These are phyloP conservation scores for Phalacrocorax aristotelis DNA, from an alignment of 2,113 vertebrate species.

Conservation along the genomic window DNA sequence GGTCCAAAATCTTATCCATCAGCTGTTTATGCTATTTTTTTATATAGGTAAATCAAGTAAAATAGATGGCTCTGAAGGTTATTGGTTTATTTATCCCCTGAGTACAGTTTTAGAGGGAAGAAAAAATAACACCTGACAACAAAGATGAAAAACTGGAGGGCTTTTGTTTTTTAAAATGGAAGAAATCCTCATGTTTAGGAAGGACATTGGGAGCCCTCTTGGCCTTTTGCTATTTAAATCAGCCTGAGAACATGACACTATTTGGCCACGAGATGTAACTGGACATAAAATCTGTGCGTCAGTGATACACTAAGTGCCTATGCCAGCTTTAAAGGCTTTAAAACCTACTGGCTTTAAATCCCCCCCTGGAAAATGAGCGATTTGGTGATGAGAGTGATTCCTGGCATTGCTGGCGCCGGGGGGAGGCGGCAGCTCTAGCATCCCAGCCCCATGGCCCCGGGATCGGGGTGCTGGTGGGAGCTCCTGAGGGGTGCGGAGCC, in stretches of 20 bases:
- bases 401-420: not conserved
- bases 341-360: not conserved
- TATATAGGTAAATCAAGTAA: slow-evolving; percentile 65
- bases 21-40: slow-evolving; percentile 6
- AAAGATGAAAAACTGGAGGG: not conserved
- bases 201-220: not conserved
- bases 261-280: not conserved
- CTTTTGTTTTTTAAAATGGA: not conserved
- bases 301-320: slow-evolving; percentile 66
- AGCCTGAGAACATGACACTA: not conserved
- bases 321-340: not conserved
- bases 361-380: not conserved
- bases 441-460: not conserved
- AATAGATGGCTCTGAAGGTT: slow-evolving; percentile 51
- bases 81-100: slow-evolving; percentile 66
- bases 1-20: not conserved
- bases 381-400: not conserved
- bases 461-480: not conserved
- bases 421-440: not conserved
- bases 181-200: not conserved
- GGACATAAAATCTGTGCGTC: not conserved
- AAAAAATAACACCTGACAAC: not conserved
- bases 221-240: not conserved
- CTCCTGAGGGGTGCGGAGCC: not conserved
- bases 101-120: not conserved